These are phyloP conservation scores for Loris lydekkerianus DNA, from an alignment of 2,797 vertebrate species.

Conservation along the genomic window DNA sequence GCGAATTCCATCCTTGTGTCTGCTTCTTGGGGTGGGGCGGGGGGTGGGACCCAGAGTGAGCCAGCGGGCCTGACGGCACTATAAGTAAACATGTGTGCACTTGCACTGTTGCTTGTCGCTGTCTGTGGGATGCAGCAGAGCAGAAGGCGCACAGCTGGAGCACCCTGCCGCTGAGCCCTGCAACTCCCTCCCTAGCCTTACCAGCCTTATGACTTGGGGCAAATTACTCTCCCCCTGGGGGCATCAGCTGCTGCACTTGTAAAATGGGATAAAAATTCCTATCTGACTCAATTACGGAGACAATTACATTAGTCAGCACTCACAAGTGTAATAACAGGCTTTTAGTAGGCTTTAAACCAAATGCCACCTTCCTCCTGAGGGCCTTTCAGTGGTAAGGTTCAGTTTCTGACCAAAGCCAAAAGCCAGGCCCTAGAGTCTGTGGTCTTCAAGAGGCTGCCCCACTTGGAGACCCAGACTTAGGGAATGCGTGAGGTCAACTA, in stretches of 20 bases:
- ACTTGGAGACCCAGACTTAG: background rate
- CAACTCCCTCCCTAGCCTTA: background rate
- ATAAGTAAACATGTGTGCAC: background rate
- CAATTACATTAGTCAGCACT: background rate
- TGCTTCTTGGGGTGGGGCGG: background rate
- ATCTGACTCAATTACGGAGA: background rate
- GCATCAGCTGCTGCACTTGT: background rate
- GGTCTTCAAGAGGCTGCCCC: background rate
- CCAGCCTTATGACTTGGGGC: background rate
- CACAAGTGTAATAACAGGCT: background rate
- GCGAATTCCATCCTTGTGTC: background rate
- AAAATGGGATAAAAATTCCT: background rate
- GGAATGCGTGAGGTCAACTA: background rate
- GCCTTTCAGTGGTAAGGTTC: background rate
- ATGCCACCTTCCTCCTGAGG: background rate
- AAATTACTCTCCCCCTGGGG: background rate
- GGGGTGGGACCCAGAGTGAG: background rate
- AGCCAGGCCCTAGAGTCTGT: too few relatives aligned
- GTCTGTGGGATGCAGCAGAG: background rate
- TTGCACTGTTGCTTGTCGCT: background rate
- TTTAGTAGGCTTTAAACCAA: background rate
- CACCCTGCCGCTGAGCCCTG: background rate
- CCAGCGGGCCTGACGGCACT: background rate
- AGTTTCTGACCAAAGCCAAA: background rate
- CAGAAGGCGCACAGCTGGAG: background rate